Evolutionary conservation across 1,140 invertebrate genomes (phyloP).

Genomic region (Probaryconus sp.): DNA sequence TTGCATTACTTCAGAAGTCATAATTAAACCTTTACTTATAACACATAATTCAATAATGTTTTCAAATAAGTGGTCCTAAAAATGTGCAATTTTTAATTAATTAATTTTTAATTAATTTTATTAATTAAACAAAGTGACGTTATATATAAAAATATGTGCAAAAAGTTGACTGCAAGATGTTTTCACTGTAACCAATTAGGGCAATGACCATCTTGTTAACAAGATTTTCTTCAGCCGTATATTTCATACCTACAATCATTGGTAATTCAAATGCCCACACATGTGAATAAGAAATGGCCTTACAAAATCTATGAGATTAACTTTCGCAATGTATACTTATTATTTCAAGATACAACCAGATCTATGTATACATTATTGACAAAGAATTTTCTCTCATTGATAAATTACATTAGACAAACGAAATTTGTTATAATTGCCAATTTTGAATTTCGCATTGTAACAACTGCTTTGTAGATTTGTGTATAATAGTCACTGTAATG

Average conservation of each 20-base stretch:
- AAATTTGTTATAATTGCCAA: too few relatives aligned
- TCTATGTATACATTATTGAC: constrained; percentile 42
- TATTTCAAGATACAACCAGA: constrained; percentile 45
- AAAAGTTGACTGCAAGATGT: constrained; percentile 15
- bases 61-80: too few relatives aligned
- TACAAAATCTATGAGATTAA: constrained; percentile 54
- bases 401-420: constrained; percentile 7
- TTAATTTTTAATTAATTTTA: constrained; percentile 7
- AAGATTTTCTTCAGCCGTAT: constrained; percentile 47
- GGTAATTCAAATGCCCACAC: constrained; percentile 60
- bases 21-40: too few relatives aligned
- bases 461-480: not conserved
- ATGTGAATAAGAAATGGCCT: constrained; percentile 56
- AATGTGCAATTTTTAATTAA: too few relatives aligned
- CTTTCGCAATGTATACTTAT: constrained; percentile 47
- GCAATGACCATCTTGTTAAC: constrained; percentile 52
- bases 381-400: constrained; percentile 28
- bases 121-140: too few relatives aligned
- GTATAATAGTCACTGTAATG: too few relatives aligned
- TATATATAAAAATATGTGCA: too few relatives aligned
- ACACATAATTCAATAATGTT: too few relatives aligned
- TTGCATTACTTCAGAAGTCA: too few relatives aligned
- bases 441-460: not conserved
- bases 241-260: constrained; percentile 59
- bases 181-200: constrained; percentile 48